Evolutionary conservation across 2,797 vertebrate species (phyloP), one percentile per base, ranked within the genome.

Genomic region (Poecilia wingei): DNA sequence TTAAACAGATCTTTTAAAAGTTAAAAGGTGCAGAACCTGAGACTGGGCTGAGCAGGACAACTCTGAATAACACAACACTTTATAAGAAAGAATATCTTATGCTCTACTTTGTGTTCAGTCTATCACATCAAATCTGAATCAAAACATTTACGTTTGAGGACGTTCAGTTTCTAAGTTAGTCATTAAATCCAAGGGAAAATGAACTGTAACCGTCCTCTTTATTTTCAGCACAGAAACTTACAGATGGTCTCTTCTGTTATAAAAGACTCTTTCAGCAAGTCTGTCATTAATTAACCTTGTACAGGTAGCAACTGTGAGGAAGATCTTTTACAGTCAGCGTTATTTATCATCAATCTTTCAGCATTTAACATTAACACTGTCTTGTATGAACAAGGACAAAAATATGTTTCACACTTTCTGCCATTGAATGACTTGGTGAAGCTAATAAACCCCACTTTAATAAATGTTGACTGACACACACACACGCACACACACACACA

Each of bases 201-300:
- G 3, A 68, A 41, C 20, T 41, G 64, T 22, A 22, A 20, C 64
- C 0, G 1, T 39, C 33, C 20, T 64, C 31, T 3, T 39, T 39
- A 22, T 66, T 18, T 66, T 36, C 31, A 20, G 33, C 33, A 39
- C 33, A 66, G 20, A 39, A 66, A 66, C 33, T 12, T 12, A 59
- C 57, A 33, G 28, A 33, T 0, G 6, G 14, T 16, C 14, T 61
- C 28, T 31, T 61, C 28, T 31, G 57, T 61, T 61, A 36, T 66
- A 20, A 66, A 66, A 36, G 1, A 22, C 64, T 41, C 76, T 45
- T 53, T 59, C 57, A 69, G 75, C 45, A 66, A 72, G n/a, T 45
- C 25, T 57, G 51, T 76, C 71, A 77, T 72, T 59, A 41, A 78
- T 49, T 74, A 66, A 49, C 10, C 49, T 25, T n/a, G 31, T 9